phyloP scores from a whole-genome alignment of 2,797 vertebrate species.

The Halcyon chelicuti region DNA sequence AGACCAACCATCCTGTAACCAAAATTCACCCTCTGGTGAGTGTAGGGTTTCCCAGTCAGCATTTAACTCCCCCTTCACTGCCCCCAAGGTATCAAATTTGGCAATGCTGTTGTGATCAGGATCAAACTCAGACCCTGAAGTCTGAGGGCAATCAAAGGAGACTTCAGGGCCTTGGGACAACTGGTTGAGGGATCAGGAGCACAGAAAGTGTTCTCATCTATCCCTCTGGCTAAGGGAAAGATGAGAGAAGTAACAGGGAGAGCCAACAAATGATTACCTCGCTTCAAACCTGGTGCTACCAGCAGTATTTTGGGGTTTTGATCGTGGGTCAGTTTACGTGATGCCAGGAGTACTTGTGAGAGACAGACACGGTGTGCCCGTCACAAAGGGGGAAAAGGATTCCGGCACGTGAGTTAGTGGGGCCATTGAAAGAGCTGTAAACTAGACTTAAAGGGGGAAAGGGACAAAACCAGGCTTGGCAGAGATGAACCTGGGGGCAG shows the following conservation, averaged over 20 bases:
- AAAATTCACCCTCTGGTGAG: background rate
- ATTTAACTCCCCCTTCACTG: accelerated
- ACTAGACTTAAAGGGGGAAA: background rate
- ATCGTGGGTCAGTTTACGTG: background rate
- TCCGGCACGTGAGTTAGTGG: too few species aligned
- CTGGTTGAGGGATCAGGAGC: background rate
- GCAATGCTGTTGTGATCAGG: background rate
- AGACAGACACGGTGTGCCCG: background rate
- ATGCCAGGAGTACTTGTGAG: background rate
- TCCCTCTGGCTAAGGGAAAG: background rate
- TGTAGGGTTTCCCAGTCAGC: accelerated
- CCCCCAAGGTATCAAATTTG: accelerated
- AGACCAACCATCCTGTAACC: accelerated
- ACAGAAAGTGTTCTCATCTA: background rate
- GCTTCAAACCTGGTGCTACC: background rate
- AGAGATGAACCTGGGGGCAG: too few species aligned
- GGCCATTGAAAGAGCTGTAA: too few species aligned
- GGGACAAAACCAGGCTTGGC: too few species aligned
- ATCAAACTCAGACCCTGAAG: background rate
- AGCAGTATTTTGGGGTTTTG: background rate
- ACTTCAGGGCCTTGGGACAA: background rate
- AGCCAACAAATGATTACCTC: background rate
- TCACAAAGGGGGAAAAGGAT: too few species aligned
- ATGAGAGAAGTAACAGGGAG: background rate
- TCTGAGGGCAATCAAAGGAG: too few species aligned